Base-by-base conservation (phyloP, 2,797 vertebrate species). In the Iguana delicatissima region DNA sequence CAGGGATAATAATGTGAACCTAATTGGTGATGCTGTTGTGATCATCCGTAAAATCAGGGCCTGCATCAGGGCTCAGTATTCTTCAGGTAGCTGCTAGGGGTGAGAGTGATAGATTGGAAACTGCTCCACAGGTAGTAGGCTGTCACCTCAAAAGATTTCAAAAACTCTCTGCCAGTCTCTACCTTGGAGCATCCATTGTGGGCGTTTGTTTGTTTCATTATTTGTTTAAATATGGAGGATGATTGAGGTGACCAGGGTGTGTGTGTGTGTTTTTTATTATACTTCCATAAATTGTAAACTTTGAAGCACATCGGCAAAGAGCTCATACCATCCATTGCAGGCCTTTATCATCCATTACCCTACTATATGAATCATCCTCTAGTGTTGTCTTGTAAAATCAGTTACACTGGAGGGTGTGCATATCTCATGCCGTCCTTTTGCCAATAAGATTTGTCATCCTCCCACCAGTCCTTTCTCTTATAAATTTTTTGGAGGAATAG, bases 401-500 rank as follows among this genome's bases (percentile, higher is more conserved):
- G 57, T 92, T 90, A 89, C 38, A 64, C 86, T 92, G 86, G 90
- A n/a, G 0, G 0, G 80, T 84, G n/a, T 89, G 82, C 85, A 0
- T 67, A 46, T 73, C 87, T 84, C 72, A 84, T 50, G n/a, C 38
- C 18, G 9, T 32, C 59, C 2, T 18, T 83, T 94, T 93, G 83
- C 92, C 86, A 85, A 80, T 52, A 93, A 91, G 82, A 86, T 89
- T 92, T 87, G 93, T 94, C 90, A 92, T 95, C 81, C 91, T 91
- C 92, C 88, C 90, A 88, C 93, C 95, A 93, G 92, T 89, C 91
- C 62, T 0, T 91, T 96, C 93, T 93, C 94, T 95, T 94, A 95
- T 95, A 95, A 95, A 92, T 89, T 91, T 95, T 89, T 93, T 93
- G 91, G 93, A 72, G 90, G 89, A 95, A 93, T 91, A 94, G 94